Evolutionary conservation across 2,113 vertebrate genomes (phyloP).

Genomic region (Prolemur simus): DNA sequence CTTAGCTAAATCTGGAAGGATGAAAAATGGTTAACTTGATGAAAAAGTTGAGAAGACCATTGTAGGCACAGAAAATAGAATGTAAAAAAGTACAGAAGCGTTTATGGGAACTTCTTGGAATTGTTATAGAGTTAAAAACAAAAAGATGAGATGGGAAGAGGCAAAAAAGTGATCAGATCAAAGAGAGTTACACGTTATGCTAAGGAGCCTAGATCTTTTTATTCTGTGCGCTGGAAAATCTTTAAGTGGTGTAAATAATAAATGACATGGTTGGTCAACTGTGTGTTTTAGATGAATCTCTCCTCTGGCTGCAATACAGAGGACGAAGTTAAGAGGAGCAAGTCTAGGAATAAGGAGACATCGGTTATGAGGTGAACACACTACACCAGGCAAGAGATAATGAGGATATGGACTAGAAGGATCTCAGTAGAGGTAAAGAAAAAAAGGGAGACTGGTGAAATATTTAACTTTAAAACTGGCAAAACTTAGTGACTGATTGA

Average conservation of each 20-base stretch:
- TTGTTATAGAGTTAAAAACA: slow-evolving; percentile 35
- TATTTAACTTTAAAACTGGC: neutral
- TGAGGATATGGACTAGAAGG: neutral
- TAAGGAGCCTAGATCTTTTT: neutral
- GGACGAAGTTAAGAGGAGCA: slow-evolving; percentile 13
- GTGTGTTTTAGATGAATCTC: slow-evolving; percentile 16
- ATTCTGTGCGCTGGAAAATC: neutral
- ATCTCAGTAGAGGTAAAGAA: neutral
- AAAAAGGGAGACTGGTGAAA: neutral
- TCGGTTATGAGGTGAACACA: neutral
- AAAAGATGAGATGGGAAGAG: neutral
- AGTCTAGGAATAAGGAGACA: neutral
- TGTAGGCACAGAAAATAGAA: neutral
- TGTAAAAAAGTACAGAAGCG: neutral
- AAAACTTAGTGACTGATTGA: neutral
- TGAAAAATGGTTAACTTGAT: slow-evolving; percentile 16
- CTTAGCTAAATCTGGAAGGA: slow-evolving; percentile 41
- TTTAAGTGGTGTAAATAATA: neutral
- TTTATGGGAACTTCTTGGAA: neutral
- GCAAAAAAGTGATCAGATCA: neutral
- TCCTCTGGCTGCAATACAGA: slow-evolving; percentile 10
- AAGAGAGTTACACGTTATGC: neutral
- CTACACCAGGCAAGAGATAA: neutral
- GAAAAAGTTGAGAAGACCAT: neutral
- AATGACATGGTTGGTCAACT: neutral